These are phyloP conservation scores for Palloptera scutellata DNA, from an alignment of 2,888 invertebrate species.

Conservation along the genomic window DNA sequence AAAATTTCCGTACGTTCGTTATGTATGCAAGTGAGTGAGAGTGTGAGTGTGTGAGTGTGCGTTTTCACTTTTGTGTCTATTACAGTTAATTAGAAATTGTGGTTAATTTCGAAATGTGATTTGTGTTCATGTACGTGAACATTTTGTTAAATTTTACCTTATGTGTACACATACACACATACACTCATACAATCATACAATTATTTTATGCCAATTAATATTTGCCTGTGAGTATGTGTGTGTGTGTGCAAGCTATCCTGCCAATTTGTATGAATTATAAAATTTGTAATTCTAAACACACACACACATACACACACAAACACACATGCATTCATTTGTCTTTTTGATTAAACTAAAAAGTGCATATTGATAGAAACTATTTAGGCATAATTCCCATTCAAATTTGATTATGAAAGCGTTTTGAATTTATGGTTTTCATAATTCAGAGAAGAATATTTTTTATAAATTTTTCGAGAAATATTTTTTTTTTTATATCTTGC, in stretches of 20 bases:
- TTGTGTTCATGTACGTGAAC: too few relatives aligned
- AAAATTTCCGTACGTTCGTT: not conserved
- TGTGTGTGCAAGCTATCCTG: not conserved
- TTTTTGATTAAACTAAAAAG: too few relatives aligned
- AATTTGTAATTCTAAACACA: conserved; percentile 2
- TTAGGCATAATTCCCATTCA: too few relatives aligned
- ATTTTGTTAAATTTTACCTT: not conserved
- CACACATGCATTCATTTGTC: not conserved
- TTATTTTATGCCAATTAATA: not conserved
- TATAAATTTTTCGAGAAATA: too few relatives aligned
- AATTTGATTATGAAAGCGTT: too few relatives aligned
- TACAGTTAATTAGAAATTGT: too few relatives aligned
- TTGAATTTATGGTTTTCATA: too few relatives aligned
- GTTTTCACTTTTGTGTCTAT: not conserved
- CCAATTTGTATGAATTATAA: not conserved
- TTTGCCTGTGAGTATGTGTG: not conserved
- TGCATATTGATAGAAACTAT: too few relatives aligned
- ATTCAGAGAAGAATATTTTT: too few relatives aligned
- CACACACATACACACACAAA: conserved; percentile 7
- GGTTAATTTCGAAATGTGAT: too few relatives aligned
- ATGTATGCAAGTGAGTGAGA: not conserved
- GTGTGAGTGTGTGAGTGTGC: not conserved
- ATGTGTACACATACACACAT: not conserved
- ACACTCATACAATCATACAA: not conserved
- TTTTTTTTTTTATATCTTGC: too few relatives aligned